A percentile compares a stretch with the other conserved stretches of the same genome.
Conservation (phyloP, 1,140 invertebrate genomes). For the Phenacoccus solenopsis region DNA sequence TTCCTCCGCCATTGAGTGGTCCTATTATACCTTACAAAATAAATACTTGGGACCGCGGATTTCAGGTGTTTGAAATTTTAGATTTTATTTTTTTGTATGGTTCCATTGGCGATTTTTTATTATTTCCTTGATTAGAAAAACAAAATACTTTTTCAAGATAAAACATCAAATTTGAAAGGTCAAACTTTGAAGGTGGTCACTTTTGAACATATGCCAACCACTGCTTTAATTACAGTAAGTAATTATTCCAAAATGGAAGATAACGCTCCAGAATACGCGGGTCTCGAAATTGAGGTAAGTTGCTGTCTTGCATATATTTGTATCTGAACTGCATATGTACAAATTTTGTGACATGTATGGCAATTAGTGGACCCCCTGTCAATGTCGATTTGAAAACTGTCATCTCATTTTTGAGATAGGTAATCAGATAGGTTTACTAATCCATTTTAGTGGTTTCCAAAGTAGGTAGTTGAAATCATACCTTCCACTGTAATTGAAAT, state of each 20-base stretch:
- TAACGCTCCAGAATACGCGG: conserved; percentile 28
- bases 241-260: not conserved
- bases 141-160: conserved; percentile 32
- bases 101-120: too few relatives aligned
- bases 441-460: too few relatives aligned
- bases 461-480: too few relatives aligned
- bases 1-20: conserved; percentile 42
- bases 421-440: too few relatives aligned
- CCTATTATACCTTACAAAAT: conserved; percentile 41
- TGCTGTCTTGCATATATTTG: not conserved
- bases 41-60: conserved; percentile 43
- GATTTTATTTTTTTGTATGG: not conserved
- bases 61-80: conserved; percentile 23
- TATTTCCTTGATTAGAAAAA: conserved; percentile 38
- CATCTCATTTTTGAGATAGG: too few relatives aligned
- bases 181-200: conserved; percentile 45
- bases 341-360: too few relatives aligned
- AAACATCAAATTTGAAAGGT: conserved; percentile 44
- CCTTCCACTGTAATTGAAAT: too few relatives aligned
- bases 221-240: conserved; percentile 35
- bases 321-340: too few relatives aligned
- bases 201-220: conserved; percentile 55
- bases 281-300: conserved; percentile 47
- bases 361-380: too few relatives aligned
- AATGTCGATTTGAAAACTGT: too few relatives aligned